Percentiles rank a stretch among this genome's conserved stretches.
Evolutionary conservation across 2,113 vertebrate species (phyloP).

Genomic region (Syngnathus scovelli): DNA sequence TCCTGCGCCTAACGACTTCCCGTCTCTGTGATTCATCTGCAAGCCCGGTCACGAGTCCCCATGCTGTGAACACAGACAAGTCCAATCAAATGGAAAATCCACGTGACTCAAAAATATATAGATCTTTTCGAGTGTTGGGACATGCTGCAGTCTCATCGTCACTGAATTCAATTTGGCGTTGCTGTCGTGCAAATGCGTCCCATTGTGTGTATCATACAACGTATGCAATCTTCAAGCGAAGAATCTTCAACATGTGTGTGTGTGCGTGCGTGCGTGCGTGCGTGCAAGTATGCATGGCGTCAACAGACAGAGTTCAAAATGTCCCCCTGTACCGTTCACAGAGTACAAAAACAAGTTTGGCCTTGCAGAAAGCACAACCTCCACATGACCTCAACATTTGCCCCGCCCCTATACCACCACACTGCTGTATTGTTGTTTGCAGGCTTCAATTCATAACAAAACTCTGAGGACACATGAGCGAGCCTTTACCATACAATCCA

Average conservation of each 20-base stretch:
- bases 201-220: too few species aligned
- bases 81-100: background rate
- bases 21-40: slow-evolving; percentile 10
- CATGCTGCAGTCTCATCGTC: background rate
- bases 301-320: slow-evolving; percentile 14
- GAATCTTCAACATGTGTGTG: too few species aligned
- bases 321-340: slow-evolving; percentile 20
- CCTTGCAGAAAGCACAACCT: background rate
- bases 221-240: too few species aligned
- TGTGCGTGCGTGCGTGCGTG: background rate
- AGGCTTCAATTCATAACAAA: too few species aligned
- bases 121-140: background rate
- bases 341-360: slow-evolving; percentile 19
- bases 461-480: too few species aligned
- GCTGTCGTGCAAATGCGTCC: too few species aligned
- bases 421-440: background rate
- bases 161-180: background rate
- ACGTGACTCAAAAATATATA: background rate
- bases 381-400: background rate
- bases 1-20: slow-evolving; percentile 1
- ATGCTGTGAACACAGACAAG: background rate
- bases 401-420: background rate
- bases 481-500: too few species aligned
- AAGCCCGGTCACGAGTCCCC: background rate
- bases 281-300: background rate